Evolutionary conservation across 2,888 invertebrate genomes (phyloP), one percentile per base, ranked within the genome.

Genomic region (Syritta pipiens): DNA sequence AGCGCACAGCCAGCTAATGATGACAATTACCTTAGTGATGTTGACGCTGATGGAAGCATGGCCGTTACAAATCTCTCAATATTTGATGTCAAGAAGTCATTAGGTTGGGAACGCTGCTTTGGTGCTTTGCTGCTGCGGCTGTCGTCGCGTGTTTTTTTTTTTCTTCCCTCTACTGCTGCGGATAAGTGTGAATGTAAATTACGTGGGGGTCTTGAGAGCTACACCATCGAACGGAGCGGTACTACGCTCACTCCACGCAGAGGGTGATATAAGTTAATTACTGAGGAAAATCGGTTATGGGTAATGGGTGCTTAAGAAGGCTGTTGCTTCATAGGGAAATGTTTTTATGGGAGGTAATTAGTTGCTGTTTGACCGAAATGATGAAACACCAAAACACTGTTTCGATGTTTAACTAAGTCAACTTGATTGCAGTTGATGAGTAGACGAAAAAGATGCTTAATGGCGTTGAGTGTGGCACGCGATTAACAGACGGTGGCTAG

Each of bases 41-140:
- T 62, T 75, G 76, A 76, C 69, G 57, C 69, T 76, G 69, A 76
- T 76, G 76, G 76, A 63, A 71, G 63, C 37, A 63, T 35, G 44
- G 26, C 49, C 63, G 62, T 71, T 76, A 71, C 69, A 71, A 76
- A 76, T 76, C 76, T 69, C 76, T 76, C 76, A 63, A 76, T 76
- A 76, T 63, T 71, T 76, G 76, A 76, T 76, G 76, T 71, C 69
- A 71, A 76, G 76, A 71, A 76, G 76, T 71, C 69, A 76, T 76
- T 71, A 76, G 69, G 71, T 51, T 69, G 76, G 37, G 63, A 71
- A 71, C 71, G 51, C 48, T 44, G 46, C 17, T n/a, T n/a, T n/a
- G n/a, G n/a, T n/a, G n/a, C n/a, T n/a, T n/a, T n/a, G n/a, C 40
- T 49, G 32, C 10, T 7, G 22, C 14, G 22, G 20, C 51, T 42